A percentile compares a stretch with the other conserved stretches of the same genome.
phyloP scores from a whole-genome alignment of 2,113 vertebrate species.

The Cynopterus brachyotis region DNA sequence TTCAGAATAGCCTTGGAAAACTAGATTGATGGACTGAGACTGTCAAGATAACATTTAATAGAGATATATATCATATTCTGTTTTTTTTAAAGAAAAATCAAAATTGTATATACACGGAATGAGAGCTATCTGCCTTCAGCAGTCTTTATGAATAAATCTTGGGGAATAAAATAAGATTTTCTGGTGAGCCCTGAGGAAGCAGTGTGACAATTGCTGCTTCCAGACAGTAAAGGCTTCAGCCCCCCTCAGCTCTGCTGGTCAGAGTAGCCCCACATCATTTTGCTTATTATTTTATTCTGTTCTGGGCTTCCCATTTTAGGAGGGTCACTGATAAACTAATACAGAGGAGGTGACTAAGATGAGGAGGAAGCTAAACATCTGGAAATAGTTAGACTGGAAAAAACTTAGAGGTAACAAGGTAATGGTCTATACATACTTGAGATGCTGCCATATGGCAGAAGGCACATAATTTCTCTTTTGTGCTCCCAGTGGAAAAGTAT shows the following conservation, averaged over 20 bases:
- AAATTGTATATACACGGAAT: neutral
- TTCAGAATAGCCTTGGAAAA: slow-evolving; percentile 11
- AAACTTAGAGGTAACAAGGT: neutral
- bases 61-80: neutral
- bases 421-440: slow-evolving; percentile 25
- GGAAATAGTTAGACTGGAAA: slow-evolving; percentile 40
- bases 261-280: neutral
- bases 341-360: slow-evolving; percentile 6
- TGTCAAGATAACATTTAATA: neutral
- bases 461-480: slow-evolving; percentile 20
- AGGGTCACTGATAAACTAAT: slow-evolving; percentile 54
- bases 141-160: neutral
- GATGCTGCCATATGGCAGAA: slow-evolving; percentile 48
- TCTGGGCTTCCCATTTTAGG: slow-evolving; percentile 39
- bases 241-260: neutral
- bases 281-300: slow-evolving; percentile 16
- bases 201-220: neutral
- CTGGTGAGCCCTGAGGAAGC: neutral
- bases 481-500: neutral
- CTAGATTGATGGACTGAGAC: neutral
- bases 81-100: neutral
- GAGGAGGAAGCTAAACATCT: slow-evolving; percentile 57
- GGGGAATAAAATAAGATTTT: neutral
- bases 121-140: neutral
- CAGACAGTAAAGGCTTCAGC: neutral